Conservation (phyloP, 2,888 invertebrate genomes). For the Drosophila pegasa region DNA sequence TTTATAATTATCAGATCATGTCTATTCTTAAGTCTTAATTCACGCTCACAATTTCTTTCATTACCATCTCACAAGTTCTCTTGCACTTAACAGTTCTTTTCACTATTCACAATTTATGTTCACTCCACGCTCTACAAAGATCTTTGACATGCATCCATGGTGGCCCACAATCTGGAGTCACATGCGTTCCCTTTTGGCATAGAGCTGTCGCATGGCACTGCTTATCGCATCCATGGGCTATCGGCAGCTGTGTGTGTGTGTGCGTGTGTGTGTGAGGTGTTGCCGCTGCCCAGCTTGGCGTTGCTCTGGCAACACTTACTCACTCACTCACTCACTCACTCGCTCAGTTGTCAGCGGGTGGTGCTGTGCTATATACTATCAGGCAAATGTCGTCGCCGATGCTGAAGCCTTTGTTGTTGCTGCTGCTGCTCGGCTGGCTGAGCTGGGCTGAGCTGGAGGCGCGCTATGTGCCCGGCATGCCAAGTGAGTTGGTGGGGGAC, state of each 20-base stretch:
- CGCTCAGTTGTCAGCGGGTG: conserved; percentile 46
- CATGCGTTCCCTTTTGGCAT: conserved; percentile 8
- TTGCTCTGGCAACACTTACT: conserved; percentile 28
- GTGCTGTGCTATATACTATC: conserved; percentile 19
- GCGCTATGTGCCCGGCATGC: conserved; percentile 40
- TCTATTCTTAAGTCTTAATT: too few relatives aligned
- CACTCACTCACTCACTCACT: conserved; percentile 41
- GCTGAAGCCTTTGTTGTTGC: conserved; percentile 32
- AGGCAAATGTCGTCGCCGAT: conserved; percentile 39
- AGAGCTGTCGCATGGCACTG: conserved; percentile 22
- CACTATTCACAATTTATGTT: background rate
- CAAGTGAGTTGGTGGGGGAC: conserved; percentile 47
- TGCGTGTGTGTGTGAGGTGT: conserved; percentile 13
- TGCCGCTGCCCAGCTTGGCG: conserved; percentile 26
- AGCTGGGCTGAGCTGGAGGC: conserved; percentile 26
- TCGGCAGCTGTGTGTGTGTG: conserved; percentile 13
- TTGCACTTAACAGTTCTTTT: background rate
- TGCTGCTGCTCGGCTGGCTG: conserved; percentile 27
- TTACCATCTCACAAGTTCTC: background rate
- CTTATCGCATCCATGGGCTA: conserved; percentile 51
- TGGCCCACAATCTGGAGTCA: conserved; percentile 10
- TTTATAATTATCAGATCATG: too few relatives aligned
- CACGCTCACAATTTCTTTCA: too few relatives aligned
- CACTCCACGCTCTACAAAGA: conserved; percentile 7
- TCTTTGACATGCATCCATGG: conserved; percentile 20